phyloP scores from a whole-genome alignment of 2,797 vertebrate genomes.

The Helicolenus hilgendorfi region DNA sequence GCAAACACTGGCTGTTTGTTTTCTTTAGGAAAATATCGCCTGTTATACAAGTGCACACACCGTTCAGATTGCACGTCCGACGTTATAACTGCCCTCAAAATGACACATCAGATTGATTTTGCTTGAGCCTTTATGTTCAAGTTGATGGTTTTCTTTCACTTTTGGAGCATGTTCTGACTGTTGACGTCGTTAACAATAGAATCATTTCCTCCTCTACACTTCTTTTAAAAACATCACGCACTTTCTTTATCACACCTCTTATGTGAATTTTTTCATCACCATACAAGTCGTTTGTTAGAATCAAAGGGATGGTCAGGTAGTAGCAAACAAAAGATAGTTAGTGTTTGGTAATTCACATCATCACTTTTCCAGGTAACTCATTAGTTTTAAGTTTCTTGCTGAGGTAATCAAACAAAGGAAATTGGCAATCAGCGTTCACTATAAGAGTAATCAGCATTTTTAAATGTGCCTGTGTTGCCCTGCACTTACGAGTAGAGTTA shows the following conservation, averaged over 20 bases:
- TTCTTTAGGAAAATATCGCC: conserved; percentile 85
- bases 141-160: background rate
- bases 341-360: background rate
- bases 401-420: conserved; percentile 77
- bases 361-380: conserved; percentile 48
- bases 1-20: conserved; percentile 93
- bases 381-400: conserved; percentile 72
- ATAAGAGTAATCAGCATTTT: conserved; percentile 58
- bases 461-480: conserved; percentile 36
- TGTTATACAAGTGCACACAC: conserved; percentile 82
- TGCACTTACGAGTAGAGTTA: background rate
- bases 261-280: background rate
- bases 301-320: background rate
- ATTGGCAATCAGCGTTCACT: conserved; percentile 67
- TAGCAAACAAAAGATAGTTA: background rate
- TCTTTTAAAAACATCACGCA: background rate
- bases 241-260: background rate
- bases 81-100: conserved; percentile 70
- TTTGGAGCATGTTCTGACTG: background rate
- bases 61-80: conserved; percentile 67
- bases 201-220: background rate
- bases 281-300: background rate
- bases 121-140: background rate
- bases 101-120: conserved; percentile 71
- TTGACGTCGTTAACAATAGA: background rate